Percentiles rank a stretch among this genome's conserved stretches.
phyloP scores from a whole-genome alignment of 2,797 vertebrate genomes.

The Champsocephalus gunnari region DNA sequence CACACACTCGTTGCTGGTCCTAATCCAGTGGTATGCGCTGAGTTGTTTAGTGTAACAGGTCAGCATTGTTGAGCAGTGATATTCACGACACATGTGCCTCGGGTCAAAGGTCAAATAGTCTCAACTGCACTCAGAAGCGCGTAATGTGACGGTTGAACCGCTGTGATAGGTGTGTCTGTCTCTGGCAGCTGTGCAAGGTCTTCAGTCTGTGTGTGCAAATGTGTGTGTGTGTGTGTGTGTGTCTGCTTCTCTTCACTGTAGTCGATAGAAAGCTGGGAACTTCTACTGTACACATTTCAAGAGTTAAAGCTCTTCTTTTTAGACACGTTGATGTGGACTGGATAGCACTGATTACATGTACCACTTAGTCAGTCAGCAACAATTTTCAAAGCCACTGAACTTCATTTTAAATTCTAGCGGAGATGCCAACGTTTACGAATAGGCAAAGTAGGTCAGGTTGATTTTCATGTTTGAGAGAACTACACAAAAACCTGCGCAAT shows the following conservation, averaged over 20 bases:
- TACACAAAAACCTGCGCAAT: too few relatives aligned
- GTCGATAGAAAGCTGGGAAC: conserved; percentile 2
- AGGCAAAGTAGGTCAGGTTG: background rate
- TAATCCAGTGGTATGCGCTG: conserved; percentile 65
- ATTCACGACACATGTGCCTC: conserved; percentile 55
- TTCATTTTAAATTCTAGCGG: background rate
- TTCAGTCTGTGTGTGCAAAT: conserved; percentile 17
- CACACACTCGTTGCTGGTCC: conserved; percentile 17
- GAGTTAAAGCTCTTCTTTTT: background rate
- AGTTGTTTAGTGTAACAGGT: conserved; percentile 68
- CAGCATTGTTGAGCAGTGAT: conserved; percentile 62
- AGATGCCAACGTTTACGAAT: background rate
- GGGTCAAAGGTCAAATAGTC: conserved; percentile 63
- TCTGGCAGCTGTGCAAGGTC: conserved; percentile 68
- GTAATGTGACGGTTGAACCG: conserved; percentile 41
- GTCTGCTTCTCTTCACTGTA: conserved; percentile 7
- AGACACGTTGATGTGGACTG: background rate
- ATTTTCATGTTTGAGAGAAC: background rate
- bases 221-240: conserved; percentile 7
- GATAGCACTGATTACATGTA: background rate
- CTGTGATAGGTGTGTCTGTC: conserved; percentile 44
- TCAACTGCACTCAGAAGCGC: conserved; percentile 50
- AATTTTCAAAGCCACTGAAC: background rate
- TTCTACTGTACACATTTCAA: conserved; percentile 7
- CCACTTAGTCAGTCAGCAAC: background rate